Percentiles rank a stretch among this genome's conserved stretches.
phyloP scores from a whole-genome alignment of 1,140 invertebrate species.

The Plectrocnemia conspersa region DNA sequence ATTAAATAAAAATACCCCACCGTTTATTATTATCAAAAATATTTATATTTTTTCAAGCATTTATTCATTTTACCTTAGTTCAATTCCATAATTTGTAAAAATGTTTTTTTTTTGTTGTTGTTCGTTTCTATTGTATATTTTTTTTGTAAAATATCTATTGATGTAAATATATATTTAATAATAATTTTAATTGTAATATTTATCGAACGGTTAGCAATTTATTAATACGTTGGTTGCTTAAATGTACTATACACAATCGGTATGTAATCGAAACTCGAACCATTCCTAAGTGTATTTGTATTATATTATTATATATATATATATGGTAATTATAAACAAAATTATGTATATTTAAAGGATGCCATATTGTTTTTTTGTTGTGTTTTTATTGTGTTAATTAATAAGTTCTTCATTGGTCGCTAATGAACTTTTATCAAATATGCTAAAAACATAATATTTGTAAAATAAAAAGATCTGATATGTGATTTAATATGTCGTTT shows the following conservation, averaged over 20 bases:
- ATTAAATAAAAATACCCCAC: too few relatives aligned
- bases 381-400: slow-evolving; percentile 2
- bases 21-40: too few relatives aligned
- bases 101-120: too few relatives aligned
- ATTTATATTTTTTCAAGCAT: too few relatives aligned
- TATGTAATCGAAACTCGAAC: slow-evolving; percentile 8
- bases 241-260: neutral
- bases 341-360: neutral
- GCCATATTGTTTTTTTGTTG: slow-evolving; percentile 11
- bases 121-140: too few relatives aligned
- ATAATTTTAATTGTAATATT: neutral
- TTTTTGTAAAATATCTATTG: too few relatives aligned
- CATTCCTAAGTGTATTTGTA: slow-evolving; percentile 10
- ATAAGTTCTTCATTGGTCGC: slow-evolving; percentile 3
- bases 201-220: slow-evolving; percentile 1
- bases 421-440: neutral
- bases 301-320: neutral
- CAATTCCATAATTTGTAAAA: too few relatives aligned
- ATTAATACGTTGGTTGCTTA: slow-evolving; percentile 7
- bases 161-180: slow-evolving; percentile 1
- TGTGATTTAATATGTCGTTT: neutral
- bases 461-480: slow-evolving; percentile 6
- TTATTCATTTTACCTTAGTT: too few relatives aligned
- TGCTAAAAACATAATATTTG: slow-evolving; percentile 4
- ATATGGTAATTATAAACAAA: neutral